Percentiles rank a stretch among this genome's conserved stretches.
Conservation (phyloP, 2,113 vertebrate genomes). For the Notarius lentiginosus region DNA sequence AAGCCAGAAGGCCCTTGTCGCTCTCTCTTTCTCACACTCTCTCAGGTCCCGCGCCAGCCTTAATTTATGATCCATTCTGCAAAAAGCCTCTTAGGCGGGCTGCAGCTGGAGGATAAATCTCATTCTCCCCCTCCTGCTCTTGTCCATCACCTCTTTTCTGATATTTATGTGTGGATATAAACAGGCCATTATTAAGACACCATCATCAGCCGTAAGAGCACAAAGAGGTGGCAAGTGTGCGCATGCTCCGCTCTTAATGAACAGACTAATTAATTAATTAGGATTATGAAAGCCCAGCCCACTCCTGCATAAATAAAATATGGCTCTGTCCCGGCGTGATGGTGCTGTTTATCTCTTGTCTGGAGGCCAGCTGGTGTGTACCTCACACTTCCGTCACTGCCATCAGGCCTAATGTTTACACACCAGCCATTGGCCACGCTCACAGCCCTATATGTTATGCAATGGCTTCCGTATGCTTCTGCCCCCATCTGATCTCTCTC, state of each 20-base stretch:
- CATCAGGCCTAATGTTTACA: slow-evolving; percentile 52
- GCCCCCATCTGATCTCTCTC: slow-evolving; percentile 1
- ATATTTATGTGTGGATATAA: slow-evolving; percentile 56
- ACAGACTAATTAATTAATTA: slow-evolving; percentile 62
- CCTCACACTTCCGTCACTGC: slow-evolving; percentile 53
- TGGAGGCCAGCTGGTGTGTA: slow-evolving; percentile 55
- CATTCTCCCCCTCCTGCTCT: slow-evolving; percentile 21
- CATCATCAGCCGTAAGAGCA: slow-evolving; percentile 50
- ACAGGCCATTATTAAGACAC: slow-evolving; percentile 57
- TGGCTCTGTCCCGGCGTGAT: slow-evolving; percentile 33
- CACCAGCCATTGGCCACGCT: slow-evolving; percentile 38
- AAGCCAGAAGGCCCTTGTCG: slow-evolving; percentile 39
- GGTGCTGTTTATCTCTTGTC: slow-evolving; percentile 57
- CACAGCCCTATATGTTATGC: slow-evolving; percentile 23
- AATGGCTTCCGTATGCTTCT: slow-evolving; percentile 25
- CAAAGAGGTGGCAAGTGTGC: slow-evolving; percentile 39
- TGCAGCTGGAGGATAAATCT: slow-evolving; percentile 56
- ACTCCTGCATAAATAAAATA: slow-evolving; percentile 46
- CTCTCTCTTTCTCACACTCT: slow-evolving; percentile 39
- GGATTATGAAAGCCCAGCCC: slow-evolving; percentile 44
- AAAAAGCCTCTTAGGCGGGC: slow-evolving; percentile 55
- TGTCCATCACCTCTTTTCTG: slow-evolving; percentile 49
- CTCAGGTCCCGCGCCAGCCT: slow-evolving; percentile 24
- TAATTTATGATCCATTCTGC: slow-evolving; percentile 55
- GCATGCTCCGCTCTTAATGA: slow-evolving; percentile 45